A percentile compares a stretch with the other conserved stretches of the same genome.
Evolutionary conservation across 1,140 invertebrate species (phyloP).

Genomic region (Lepidurus arcticus): DNA sequence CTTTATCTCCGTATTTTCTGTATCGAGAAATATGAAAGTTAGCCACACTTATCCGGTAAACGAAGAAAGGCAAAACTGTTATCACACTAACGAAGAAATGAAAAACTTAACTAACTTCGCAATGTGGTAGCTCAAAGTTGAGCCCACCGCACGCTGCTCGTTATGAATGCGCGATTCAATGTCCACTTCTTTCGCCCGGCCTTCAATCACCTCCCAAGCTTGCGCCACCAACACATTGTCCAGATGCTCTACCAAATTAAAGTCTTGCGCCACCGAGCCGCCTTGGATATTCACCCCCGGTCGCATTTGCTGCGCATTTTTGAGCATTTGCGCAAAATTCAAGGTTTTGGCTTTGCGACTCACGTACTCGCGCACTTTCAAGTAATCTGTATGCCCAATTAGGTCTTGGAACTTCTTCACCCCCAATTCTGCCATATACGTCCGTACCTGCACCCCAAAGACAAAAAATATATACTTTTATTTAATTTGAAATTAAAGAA

Average conservation of each 20-base stretch:
- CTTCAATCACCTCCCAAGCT: slow-evolving; percentile 67
- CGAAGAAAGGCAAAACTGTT: background rate
- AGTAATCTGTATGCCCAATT: slow-evolving; percentile 86
- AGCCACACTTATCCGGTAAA: background rate
- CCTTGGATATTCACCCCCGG: slow-evolving; percentile 87
- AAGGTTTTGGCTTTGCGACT: slow-evolving; percentile 76
- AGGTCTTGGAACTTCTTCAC: slow-evolving; percentile 85
- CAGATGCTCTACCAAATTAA: slow-evolving; percentile 80
- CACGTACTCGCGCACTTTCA: slow-evolving; percentile 56
- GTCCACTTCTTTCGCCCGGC: slow-evolving; percentile 57
- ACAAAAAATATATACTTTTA: too few species aligned
- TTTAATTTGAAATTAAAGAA: too few species aligned
- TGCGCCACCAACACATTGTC: slow-evolving; percentile 78
- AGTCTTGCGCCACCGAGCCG: slow-evolving; percentile 59
- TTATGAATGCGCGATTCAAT: slow-evolving; percentile 82
- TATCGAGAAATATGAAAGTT: slow-evolving; percentile 36
- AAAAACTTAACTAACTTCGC: slow-evolving; percentile 62
- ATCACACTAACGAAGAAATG: background rate
- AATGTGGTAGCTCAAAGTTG: slow-evolving; percentile 90
- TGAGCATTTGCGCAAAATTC: slow-evolving; percentile 77
- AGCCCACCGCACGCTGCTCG: slow-evolving; percentile 84
- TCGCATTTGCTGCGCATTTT: slow-evolving; percentile 80
- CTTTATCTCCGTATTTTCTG: slow-evolving; percentile 81
- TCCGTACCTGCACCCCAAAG: slow-evolving; percentile 57
- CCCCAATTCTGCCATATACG: slow-evolving; percentile 84